Evolutionary conservation across 2,113 vertebrate genomes (phyloP), one percentile per base, ranked within the genome.

Genomic region (Malaclemys terrapin): DNA sequence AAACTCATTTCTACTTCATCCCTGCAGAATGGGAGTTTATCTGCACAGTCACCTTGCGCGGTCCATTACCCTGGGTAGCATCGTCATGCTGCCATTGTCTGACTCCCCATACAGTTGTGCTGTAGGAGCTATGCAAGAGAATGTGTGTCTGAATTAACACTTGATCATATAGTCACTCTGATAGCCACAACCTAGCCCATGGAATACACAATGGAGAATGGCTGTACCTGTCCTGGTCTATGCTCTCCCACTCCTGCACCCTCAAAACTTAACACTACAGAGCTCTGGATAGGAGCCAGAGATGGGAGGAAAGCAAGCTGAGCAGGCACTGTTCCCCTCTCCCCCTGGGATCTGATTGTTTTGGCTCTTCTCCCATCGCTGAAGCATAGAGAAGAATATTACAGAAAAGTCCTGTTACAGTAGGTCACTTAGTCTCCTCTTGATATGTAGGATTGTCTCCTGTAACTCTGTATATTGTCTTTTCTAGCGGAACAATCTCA

Each of bases 81-180:
- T 16, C 4, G 1, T 76, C 24, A 76, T 47, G 42, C 22, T 78
- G 42, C 75, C 22, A 78, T 47, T 13, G 75, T 47, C 38, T 27
- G 11, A 78, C 22, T 78, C 75, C 65, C 75, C 25, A 2, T 78
- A 29, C 24, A 47, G 24, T 78, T 78, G 75, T 12, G 3, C 75
- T 78, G 45, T 78, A 78, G 75, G 27, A 45, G 86, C 88, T 95
- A 94, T 80, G 69, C 89, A 96, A 95, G 85, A 50, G 89, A 96
- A 96, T 91, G 82, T 95, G 93, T 96, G 94, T 97, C 94, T 95
- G 82, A 87, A 94, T 79, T 92, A 96, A 95, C 94, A 80, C 96
- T 96, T 94, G 88, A 86, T 90, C 85, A 93, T 81, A 97, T 93
- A 96, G 47, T 91, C 89, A 91, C 84, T 95, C 95, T 84, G 79